phyloP scores from a whole-genome alignment of 2,113 vertebrate genomes.

The Gorilla gorilla region DNA sequence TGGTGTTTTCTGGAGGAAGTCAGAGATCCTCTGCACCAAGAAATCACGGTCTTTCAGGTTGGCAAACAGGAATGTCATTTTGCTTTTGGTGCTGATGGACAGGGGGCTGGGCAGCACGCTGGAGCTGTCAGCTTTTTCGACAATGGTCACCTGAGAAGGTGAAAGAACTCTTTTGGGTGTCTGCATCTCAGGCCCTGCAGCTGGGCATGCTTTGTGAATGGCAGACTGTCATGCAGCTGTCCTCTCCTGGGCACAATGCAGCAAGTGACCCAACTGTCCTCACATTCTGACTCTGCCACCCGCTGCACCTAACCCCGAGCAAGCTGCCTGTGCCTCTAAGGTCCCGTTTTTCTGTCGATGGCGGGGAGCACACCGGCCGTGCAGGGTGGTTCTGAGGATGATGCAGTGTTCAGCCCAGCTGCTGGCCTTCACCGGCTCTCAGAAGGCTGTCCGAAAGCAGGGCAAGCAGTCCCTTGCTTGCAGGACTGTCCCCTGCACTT shows the following conservation, averaged over 20 bases:
- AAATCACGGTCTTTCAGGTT: constrained; percentile 98
- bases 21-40: constrained; percentile 96
- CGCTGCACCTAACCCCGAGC: fast-evolving
- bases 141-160: constrained; percentile 92
- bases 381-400: background rate
- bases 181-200: background rate
- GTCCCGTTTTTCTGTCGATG: fast-evolving
- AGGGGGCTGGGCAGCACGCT: constrained; percentile 95
- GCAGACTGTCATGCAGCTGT: too few species aligned
- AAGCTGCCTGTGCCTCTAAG: fast-evolving
- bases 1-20: constrained; percentile 95
- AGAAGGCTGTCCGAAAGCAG: background rate
- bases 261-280: background rate
- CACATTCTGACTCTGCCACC: too few species aligned
- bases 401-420: background rate
- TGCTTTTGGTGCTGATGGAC: constrained; percentile 98
- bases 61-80: constrained; percentile 98
- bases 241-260: fast-evolving
- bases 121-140: constrained; percentile 98
- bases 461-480: background rate
- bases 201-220: fast-evolving
- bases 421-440: background rate
- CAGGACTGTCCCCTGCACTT: background rate
- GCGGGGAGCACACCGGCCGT: fast-evolving
- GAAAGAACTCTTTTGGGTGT: background rate